These are phyloP conservation scores for Brachycybe producta DNA, from an alignment of 2,888 invertebrate species.

Conservation along the genomic window DNA sequence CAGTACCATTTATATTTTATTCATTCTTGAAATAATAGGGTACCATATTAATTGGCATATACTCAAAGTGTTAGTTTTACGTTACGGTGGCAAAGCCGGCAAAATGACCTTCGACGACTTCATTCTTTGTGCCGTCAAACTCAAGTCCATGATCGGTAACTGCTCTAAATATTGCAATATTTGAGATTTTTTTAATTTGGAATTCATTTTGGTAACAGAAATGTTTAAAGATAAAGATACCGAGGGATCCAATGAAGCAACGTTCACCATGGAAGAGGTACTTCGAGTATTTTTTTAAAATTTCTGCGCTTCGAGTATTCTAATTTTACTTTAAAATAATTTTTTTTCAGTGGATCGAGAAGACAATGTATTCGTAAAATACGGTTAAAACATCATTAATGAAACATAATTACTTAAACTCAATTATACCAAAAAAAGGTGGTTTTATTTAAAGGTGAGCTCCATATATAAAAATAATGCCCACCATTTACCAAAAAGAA, in stretches of 20 bases:
- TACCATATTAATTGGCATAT: slow-evolving; percentile 36
- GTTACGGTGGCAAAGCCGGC: slow-evolving; percentile 33
- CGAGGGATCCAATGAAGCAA: slow-evolving; percentile 8
- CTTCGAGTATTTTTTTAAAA: background rate
- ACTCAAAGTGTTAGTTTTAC: slow-evolving; percentile 34
- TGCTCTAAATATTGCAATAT: slow-evolving; percentile 5
- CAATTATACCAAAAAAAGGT: no score
- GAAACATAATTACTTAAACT: no score
- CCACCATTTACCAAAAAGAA: no score
- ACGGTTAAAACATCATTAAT: no score
- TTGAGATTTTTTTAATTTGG: background rate
- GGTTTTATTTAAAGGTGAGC: no score
- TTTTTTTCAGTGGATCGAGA: slow-evolving; percentile 17
- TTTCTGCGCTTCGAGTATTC: background rate
- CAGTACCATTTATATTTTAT: background rate
- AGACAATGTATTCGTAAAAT: slow-evolving; percentile 17
- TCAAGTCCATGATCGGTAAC: slow-evolving; percentile 39
- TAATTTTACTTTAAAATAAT: background rate
- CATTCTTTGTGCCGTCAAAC: slow-evolving; percentile 36
- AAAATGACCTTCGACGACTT: slow-evolving; percentile 38
- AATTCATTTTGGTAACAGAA: slow-evolving; percentile 4
- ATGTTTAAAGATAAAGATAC: slow-evolving; percentile 15
- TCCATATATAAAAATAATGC: no score
- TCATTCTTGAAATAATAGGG: no score
- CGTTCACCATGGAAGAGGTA: slow-evolving; percentile 17